Conservation (phyloP, 2,888 invertebrate species). For the Epirrhoe tristata region DNA sequence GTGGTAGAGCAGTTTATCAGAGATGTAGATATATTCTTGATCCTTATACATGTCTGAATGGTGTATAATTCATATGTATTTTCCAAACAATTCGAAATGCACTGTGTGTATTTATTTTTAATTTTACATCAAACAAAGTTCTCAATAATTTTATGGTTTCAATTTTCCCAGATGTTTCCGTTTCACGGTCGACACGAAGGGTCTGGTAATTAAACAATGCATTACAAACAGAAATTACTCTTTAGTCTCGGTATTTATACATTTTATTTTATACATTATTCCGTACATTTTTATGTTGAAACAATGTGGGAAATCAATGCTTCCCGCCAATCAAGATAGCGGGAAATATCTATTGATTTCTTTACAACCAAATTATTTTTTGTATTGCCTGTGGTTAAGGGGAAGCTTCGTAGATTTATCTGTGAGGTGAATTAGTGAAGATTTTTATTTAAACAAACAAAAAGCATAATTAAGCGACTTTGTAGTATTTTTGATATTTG, state of each 20-base stretch:
- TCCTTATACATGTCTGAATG: too few relatives aligned
- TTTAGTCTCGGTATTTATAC: slow-evolving; percentile 68
- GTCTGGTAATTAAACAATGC: slow-evolving; percentile 49
- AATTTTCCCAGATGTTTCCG: slow-evolving; percentile 31
- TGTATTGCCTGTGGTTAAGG: slow-evolving; percentile 63
- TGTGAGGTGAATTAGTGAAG: too few relatives aligned
- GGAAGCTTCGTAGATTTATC: slow-evolving; percentile 21
- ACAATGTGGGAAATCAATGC: slow-evolving; percentile 64
- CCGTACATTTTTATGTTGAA: slow-evolving; percentile 61
- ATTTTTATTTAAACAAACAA: too few relatives aligned
- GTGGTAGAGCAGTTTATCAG: too few relatives aligned
- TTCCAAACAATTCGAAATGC: too few relatives aligned
- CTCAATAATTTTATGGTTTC: slow-evolving; percentile 17
- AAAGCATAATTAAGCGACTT: too few relatives aligned
- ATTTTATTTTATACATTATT: slow-evolving; percentile 24
- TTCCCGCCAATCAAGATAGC: slow-evolving; percentile 64
- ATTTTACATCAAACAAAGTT: not conserved
- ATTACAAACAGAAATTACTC: slow-evolving; percentile 68
- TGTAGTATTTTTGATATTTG: too few relatives aligned
- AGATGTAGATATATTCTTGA: too few relatives aligned
- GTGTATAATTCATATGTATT: too few relatives aligned
- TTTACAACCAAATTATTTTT: slow-evolving; percentile 70
- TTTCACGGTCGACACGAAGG: slow-evolving; percentile 43
- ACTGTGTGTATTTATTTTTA: not conserved
- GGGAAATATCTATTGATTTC: slow-evolving; percentile 72